Conservation (phyloP, 2,797 vertebrate genomes). For the Liparis tanakae region DNA sequence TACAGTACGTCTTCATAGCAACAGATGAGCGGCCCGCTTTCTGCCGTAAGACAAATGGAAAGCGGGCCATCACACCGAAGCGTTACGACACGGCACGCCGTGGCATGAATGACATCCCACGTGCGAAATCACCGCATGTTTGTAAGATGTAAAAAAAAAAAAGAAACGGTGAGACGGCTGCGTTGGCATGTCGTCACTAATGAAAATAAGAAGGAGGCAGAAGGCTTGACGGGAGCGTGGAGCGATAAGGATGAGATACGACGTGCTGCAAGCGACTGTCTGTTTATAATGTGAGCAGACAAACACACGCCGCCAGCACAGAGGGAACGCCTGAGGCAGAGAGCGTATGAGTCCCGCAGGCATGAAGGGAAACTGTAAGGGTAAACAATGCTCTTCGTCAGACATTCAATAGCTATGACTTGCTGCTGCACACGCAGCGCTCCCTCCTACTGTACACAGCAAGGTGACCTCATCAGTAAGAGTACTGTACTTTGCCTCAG, state of each 20-base stretch:
- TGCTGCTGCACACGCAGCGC: slow-evolving; percentile 39
- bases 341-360: slow-evolving; percentile 57
- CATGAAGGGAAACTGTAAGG: slow-evolving; percentile 42
- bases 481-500: slow-evolving; percentile 22
- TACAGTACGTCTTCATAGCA: slow-evolving; percentile 55
- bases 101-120: slow-evolving; percentile 32
- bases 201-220: slow-evolving; percentile 18
- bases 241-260: slow-evolving; percentile 24
- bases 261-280: slow-evolving; percentile 3
- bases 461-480: slow-evolving; percentile 26
- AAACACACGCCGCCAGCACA: slow-evolving; percentile 28
- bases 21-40: slow-evolving; percentile 57
- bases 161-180: background rate
- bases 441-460: slow-evolving; percentile 18
- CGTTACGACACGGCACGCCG: slow-evolving; percentile 23
- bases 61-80: slow-evolving; percentile 28
- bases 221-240: slow-evolving; percentile 19
- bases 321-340: slow-evolving; percentile 44
- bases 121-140: slow-evolving; percentile 20
- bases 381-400: slow-evolving; percentile 53
- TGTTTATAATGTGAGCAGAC: slow-evolving; percentile 23
- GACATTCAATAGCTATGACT: slow-evolving; percentile 45
- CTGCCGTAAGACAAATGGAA: slow-evolving; percentile 46
- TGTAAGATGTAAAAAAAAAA: slow-evolving; percentile 11
- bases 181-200: slow-evolving; percentile 15